A percentile compares a stretch with the other conserved stretches of the same genome.
phyloP scores from a whole-genome alignment of 2,797 vertebrate species.

The Synaphobranchus kaupii region DNA sequence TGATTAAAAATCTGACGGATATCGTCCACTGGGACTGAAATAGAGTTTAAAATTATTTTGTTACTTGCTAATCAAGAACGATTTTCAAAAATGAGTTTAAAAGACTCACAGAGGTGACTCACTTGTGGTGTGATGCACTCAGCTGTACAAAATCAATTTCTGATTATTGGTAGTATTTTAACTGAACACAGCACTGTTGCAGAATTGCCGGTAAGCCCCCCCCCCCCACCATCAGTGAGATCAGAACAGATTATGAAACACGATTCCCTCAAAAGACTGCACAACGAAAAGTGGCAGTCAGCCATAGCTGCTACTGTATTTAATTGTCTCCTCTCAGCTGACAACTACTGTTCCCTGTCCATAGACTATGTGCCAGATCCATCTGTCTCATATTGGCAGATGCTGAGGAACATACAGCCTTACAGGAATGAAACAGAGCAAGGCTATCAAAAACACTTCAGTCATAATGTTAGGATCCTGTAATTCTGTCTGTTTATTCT shows the following conservation, averaged over 20 bases:
- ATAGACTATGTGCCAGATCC: constrained; percentile 2
- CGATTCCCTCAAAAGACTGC: neutral
- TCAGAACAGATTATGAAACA: neutral
- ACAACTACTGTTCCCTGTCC: neutral
- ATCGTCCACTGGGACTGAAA: neutral
- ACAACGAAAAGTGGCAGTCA: neutral
- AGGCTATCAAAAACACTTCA: neutral
- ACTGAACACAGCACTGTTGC: neutral
- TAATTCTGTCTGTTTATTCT: no score
- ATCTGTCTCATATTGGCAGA: neutral
- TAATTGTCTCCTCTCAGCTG: neutral
- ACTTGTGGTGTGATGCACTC: neutral
- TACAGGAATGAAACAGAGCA: neutral
- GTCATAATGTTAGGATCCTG: no score
- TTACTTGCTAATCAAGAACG: neutral
- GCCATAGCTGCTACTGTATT: neutral
- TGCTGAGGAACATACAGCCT: neutral
- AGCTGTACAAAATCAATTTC: neutral
- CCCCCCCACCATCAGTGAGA: neutral
- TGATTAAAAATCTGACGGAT: neutral
- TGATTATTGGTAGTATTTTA: neutral
- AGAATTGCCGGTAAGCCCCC: neutral
- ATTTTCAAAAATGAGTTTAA: neutral
- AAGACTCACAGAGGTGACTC: neutral
- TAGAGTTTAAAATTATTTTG: neutral